Evolutionary conservation across 2,113 vertebrate species (phyloP).

Genomic region (Lophotis ruficrista): DNA sequence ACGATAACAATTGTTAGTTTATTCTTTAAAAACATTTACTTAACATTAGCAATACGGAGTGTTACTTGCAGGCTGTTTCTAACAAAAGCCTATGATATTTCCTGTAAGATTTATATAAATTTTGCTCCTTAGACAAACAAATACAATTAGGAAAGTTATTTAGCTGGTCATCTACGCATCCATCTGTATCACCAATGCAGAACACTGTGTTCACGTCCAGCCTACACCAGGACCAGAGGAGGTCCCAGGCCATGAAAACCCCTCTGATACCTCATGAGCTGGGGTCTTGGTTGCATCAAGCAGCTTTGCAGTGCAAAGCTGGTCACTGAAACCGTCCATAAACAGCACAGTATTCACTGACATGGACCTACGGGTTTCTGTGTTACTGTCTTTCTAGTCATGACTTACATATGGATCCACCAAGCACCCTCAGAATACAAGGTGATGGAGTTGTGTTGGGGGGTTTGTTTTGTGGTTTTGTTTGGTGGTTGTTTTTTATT

Average conservation of each 20-base stretch:
- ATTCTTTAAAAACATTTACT: slow-evolving; percentile 6
- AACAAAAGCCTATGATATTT: background rate
- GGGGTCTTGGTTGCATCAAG: background rate
- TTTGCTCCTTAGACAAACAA: background rate
- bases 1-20: background rate
- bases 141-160: background rate
- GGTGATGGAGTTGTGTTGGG: background rate
- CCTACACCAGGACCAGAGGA: background rate
- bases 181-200: background rate
- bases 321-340: rapidly evolving
- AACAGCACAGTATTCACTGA: background rate
- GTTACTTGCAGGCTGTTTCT: background rate
- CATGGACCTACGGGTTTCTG: background rate
- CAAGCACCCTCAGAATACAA: background rate
- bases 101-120: background rate
- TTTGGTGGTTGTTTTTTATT: background rate
- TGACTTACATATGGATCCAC: background rate
- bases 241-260: background rate
- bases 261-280: background rate
- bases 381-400: background rate
- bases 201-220: background rate
- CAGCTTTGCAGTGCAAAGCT: background rate
- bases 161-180: background rate
- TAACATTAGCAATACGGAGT: background rate
- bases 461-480: background rate